phyloP scores from a whole-genome alignment of 2,797 vertebrate species.

The Martes flavigula region DNA sequence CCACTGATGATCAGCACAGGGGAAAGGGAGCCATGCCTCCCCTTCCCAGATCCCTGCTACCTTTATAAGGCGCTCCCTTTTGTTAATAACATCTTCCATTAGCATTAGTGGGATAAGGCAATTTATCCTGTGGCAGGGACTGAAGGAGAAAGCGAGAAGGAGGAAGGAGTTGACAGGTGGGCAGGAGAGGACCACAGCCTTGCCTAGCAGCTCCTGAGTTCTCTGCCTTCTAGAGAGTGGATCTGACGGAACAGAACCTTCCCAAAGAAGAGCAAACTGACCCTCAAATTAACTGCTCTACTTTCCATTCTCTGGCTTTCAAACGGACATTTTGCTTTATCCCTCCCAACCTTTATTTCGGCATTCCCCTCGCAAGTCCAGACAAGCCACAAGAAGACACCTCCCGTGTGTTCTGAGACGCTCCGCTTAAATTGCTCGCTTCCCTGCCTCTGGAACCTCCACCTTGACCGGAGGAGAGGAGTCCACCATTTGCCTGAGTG shows the following conservation, averaged over 20 bases:
- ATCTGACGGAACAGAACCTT: not conserved
- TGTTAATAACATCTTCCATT: constrained; percentile 43
- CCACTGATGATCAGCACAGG: not conserved
- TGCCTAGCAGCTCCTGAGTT: not conserved
- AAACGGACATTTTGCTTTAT: not conserved
- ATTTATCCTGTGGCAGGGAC: constrained; percentile 40
- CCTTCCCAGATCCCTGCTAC: constrained; percentile 48
- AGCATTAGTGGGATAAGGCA: constrained; percentile 32
- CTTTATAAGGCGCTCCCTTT: not conserved
- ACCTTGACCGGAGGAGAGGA: not conserved
- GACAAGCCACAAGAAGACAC: not conserved
- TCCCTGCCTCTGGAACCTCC: not conserved
- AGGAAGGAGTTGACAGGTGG: not conserved
- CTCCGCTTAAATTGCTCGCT: not conserved
- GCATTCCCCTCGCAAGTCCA: not conserved
- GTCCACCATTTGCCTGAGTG: not conserved
- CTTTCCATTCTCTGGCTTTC: not conserved
- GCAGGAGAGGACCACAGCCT: not conserved
- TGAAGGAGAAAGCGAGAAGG: not conserved
- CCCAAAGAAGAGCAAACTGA: not conserved
- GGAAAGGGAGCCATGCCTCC: constrained; percentile 20
- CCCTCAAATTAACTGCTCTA: not conserved
- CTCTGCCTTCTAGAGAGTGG: not conserved
- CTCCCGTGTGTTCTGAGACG: not conserved
- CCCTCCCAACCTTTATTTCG: not conserved